Evolutionary conservation across 2,888 invertebrate genomes (phyloP), one percentile per base, ranked within the genome.

Genomic region (Athetis lepigone): DNA sequence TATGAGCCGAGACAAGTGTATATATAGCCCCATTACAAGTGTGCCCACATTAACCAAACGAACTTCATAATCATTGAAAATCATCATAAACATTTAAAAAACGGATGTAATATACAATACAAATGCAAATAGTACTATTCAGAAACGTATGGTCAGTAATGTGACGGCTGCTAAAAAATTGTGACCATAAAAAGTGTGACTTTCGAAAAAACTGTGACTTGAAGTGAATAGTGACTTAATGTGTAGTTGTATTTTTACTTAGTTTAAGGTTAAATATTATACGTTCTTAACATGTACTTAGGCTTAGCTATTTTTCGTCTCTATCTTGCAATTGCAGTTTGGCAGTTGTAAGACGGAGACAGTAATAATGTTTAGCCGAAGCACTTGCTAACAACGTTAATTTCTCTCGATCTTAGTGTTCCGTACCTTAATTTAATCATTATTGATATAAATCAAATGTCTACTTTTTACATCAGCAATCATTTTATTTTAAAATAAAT

Each of bases 131-230:
- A 37, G 21, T 11, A 19, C 19, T 23, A 29, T 52, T 42, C 37
- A 16, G 13, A 21, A 37, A 47, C 52, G 36, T 37, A 39, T 19
- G 40, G n/a, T 13, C 13, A 64, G 37, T 51, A 27, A 51, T 36
- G 29, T 46, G 60, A 23, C 23, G 7, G 43, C 40, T 64, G 45
- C 36, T 23, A 62, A 55, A 16, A 42, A 33, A 23, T 37, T 55
- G 57, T 29, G 45, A 68, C 39, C 27, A 56, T 63, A 40, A 58
- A 61, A 45, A 54, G 65, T 51, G 70, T 70, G 79, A 73, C 59
- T 73, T 73, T 47, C 60, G 68, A 70, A 78, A 66, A 45, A 64
- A 78, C 74, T 67, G 54, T 76, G 65, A 58, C 51, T 54, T 58
- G 51, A 33, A 73, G 77, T 77, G 73, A 70, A 59, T 16, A 25